Evolutionary conservation across 2,888 invertebrate genomes (phyloP).

Genomic region (Trachelus troglodyta): DNA sequence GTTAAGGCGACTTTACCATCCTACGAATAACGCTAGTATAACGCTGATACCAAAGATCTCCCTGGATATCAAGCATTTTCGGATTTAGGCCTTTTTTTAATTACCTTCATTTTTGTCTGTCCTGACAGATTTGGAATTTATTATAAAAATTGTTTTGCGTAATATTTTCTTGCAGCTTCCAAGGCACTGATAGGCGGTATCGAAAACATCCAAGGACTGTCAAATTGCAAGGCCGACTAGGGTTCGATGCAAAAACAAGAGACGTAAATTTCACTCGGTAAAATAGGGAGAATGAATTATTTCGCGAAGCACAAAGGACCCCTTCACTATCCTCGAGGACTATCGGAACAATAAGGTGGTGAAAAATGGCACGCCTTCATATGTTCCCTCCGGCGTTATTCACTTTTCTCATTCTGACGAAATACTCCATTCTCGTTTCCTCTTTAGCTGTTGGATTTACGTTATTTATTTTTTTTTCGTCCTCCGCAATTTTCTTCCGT

Average conservation of each 20-base stretch:
- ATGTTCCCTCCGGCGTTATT: slow-evolving; percentile 26
- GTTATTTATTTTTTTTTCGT: background rate
- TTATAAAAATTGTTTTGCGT: background rate
- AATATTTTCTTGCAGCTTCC: background rate
- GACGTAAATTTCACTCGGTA: background rate
- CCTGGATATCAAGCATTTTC: background rate
- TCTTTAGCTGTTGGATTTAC: background rate
- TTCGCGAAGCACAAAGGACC: slow-evolving; percentile 38
- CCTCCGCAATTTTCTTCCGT: background rate
- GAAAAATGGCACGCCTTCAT: slow-evolving; percentile 46
- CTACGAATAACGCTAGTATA: background rate
- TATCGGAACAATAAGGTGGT: slow-evolving; percentile 47
- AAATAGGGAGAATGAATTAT: slow-evolving; percentile 29
- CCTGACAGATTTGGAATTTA: background rate
- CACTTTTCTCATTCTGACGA: background rate
- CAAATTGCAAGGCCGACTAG: background rate
- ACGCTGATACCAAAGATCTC: background rate
- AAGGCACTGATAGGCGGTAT: background rate
- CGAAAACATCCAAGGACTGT: background rate
- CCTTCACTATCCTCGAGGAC: slow-evolving; percentile 39
- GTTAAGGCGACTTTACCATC: background rate
- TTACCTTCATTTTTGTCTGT: background rate
- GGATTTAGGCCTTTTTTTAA: background rate
- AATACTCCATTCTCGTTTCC: background rate
- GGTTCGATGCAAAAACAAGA: background rate